A percentile compares a stretch with the other conserved stretches of the same genome.
These are phyloP conservation scores for Sitobion miscanthi DNA, from an alignment of 1,140 invertebrate species.

Conservation along the genomic window DNA sequence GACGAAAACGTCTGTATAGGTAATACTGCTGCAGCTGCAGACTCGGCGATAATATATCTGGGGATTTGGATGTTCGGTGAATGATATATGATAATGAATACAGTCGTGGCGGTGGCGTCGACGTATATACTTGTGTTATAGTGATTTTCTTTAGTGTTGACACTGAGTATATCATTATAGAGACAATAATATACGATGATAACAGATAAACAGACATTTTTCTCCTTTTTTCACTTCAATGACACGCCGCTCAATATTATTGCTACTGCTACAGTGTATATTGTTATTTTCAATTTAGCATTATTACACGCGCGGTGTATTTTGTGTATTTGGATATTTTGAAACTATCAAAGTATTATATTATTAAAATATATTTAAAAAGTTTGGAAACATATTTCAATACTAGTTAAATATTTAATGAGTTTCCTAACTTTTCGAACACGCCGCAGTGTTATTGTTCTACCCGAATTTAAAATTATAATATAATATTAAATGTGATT, in stretches of 20 bases:
- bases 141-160: constrained; percentile 10
- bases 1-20: neutral
- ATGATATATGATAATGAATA: constrained; percentile 18
- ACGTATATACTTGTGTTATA: neutral
- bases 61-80: constrained; percentile 12
- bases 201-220: constrained; percentile 4
- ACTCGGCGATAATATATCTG: neutral
- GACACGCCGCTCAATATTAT: neutral
- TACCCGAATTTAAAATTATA: neutral
- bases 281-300: neutral
- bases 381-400: neutral
- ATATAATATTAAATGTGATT: neutral
- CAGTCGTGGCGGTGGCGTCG: neutral
- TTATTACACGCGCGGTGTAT: neutral
- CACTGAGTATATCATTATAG: neutral
- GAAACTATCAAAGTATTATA: neutral
- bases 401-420: constrained; percentile 10
- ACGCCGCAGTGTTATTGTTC: neutral
- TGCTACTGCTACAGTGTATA: neutral
- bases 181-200: constrained; percentile 11
- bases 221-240: neutral
- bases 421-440: neutral
- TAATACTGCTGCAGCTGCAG: neutral
- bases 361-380: neutral
- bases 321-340: neutral